Percentiles rank a stretch among this genome's conserved stretches.
Evolutionary conservation across 2,113 vertebrate genomes (phyloP).

Genomic region (Martes martes): DNA sequence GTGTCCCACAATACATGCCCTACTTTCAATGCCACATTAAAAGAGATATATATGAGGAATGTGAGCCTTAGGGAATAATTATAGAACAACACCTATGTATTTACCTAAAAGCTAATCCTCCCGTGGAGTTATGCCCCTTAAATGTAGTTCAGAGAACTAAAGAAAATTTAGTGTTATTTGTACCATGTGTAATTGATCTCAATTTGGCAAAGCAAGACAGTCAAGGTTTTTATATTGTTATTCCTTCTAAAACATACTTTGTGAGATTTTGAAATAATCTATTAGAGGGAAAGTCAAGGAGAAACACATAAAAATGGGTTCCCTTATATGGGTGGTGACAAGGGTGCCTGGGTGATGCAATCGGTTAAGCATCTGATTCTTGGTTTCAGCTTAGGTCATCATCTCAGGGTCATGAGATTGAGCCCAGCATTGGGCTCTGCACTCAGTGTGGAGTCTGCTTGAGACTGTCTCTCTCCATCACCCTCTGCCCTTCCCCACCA

Average conservation of each 20-base stretch:
- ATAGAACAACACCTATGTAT: constrained; percentile 15
- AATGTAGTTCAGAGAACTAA: constrained; percentile 66
- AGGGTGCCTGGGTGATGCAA: background rate
- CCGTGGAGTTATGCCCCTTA: constrained; percentile 42
- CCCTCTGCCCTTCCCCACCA: background rate
- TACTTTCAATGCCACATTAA: constrained; percentile 61
- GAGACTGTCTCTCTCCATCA: background rate
- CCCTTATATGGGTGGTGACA: background rate
- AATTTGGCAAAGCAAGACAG: background rate
- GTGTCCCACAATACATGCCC: constrained; percentile 30
- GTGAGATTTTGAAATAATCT: background rate
- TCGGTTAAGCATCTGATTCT: background rate
- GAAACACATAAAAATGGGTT: background rate
- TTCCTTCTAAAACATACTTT: background rate
- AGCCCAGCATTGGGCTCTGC: background rate
- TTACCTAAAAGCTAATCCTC: constrained; percentile 67
- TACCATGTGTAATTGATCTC: background rate
- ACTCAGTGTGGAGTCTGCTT: background rate
- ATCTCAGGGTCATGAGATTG: background rate
- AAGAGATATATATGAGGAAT: constrained; percentile 65
- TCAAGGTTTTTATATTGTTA: constrained; percentile 23
- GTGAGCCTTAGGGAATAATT: constrained; percentile 34
- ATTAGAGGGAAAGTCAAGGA: background rate
- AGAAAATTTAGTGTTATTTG: constrained; percentile 65
- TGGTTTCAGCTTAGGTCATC: background rate